These are phyloP conservation scores for Leucophenga maculata DNA, from an alignment of 2,888 invertebrate genomes.

Conservation along the genomic window DNA sequence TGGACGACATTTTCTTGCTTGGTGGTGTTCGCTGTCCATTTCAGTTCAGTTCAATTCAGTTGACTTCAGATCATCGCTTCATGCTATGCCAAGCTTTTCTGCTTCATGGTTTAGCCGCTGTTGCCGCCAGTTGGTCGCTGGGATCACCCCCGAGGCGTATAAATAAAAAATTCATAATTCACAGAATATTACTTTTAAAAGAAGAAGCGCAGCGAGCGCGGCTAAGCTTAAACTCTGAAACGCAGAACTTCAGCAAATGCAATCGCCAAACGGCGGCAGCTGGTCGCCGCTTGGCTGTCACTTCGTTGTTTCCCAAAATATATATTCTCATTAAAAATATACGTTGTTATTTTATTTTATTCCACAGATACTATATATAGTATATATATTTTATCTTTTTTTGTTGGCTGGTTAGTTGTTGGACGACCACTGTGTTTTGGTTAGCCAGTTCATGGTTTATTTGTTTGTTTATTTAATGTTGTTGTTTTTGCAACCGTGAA, in stretches of 20 bases:
- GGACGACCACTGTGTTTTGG: not conserved
- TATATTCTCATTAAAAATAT: conserved; percentile 64
- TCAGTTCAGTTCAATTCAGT: not conserved
- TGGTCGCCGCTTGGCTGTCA: conserved; percentile 47
- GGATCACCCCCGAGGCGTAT: conserved; percentile 33
- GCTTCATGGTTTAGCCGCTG: not conserved
- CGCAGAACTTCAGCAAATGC: conserved; percentile 17
- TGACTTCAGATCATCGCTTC: too few relatives aligned
- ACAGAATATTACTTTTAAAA: conserved; percentile 61
- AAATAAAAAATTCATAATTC: conserved; percentile 58
- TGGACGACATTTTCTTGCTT: conserved; percentile 62
- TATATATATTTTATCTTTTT: not conserved
- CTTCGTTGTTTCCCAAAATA: conserved; percentile 60
- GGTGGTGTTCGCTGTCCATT: conserved; percentile 27
- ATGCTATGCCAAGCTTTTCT: not conserved
- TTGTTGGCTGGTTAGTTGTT: conserved; percentile 47
- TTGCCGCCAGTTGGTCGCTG: conserved; percentile 12
- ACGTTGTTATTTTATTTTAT: conserved; percentile 13
- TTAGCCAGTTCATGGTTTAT: too few relatives aligned
- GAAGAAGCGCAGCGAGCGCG: conserved; percentile 41
- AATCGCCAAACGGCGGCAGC: conserved; percentile 26
- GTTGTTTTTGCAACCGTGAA: conserved; percentile 9
- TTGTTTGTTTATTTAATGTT: conserved; percentile 3
- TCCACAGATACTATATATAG: not conserved
- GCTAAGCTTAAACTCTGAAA: conserved; percentile 51